Evolutionary conservation across 2,888 invertebrate genomes (phyloP).

Genomic region (Epiblema foenella): DNA sequence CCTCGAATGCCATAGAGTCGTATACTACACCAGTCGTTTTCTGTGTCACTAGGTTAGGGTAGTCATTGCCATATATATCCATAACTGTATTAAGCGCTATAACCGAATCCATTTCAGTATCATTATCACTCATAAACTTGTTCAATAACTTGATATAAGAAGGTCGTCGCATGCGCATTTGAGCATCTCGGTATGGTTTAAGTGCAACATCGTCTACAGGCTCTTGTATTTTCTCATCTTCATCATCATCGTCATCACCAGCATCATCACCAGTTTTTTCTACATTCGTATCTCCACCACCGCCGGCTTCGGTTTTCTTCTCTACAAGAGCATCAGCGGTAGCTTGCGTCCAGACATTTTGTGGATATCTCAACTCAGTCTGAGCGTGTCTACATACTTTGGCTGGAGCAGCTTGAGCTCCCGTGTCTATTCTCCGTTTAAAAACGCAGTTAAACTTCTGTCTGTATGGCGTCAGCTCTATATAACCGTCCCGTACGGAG

Average conservation of each 20-base stretch:
- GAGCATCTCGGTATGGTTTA: slow-evolving; percentile 63
- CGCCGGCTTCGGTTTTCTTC: slow-evolving; percentile 56
- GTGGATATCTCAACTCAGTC: slow-evolving; percentile 87
- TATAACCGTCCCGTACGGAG: slow-evolving; percentile 87
- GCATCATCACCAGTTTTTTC: slow-evolving; percentile 49
- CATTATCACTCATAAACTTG: slow-evolving; percentile 60
- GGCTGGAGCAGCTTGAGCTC: slow-evolving; percentile 84
- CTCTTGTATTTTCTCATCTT: slow-evolving; percentile 55
- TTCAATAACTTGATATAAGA: slow-evolving; percentile 72
- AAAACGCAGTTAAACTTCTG: slow-evolving; percentile 84
- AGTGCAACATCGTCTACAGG: slow-evolving; percentile 66
- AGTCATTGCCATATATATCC: slow-evolving; percentile 87
- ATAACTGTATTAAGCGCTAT: slow-evolving; percentile 79
- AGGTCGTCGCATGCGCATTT: slow-evolving; percentile 66
- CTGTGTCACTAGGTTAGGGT: slow-evolving; percentile 76
- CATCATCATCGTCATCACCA: slow-evolving; percentile 59
- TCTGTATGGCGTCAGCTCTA: slow-evolving; percentile 86
- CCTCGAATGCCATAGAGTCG: slow-evolving; percentile 73
- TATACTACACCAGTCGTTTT: slow-evolving; percentile 63
- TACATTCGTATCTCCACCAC: slow-evolving; percentile 61
- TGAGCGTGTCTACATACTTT: slow-evolving; percentile 83
- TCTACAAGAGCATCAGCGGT: slow-evolving; percentile 70
- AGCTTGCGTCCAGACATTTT: slow-evolving; percentile 89
- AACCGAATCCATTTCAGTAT: slow-evolving; percentile 66
- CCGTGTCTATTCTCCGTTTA: slow-evolving; percentile 84